Evolutionary conservation across 2,797 vertebrate species (phyloP), one percentile per base, ranked within the genome.

Genomic region (Cacajao melanocephalus): DNA sequence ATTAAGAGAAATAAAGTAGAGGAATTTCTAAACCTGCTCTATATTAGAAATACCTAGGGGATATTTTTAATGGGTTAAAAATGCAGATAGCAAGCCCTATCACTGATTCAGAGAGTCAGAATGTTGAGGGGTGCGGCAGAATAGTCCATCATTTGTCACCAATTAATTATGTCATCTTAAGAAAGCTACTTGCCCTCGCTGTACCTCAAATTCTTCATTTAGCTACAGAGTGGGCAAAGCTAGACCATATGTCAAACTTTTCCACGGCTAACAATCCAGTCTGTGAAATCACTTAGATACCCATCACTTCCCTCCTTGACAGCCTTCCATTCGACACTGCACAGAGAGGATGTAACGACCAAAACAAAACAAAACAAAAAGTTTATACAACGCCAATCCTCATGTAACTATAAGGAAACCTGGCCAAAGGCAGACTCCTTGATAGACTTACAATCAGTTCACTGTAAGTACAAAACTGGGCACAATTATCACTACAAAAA

Each of bases 21-120:
- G 33, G 33, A 44, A 95, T 52, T 89, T 36, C 75, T 57, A 72
- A 89, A 52, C 19, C 33, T 81, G 30, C 30, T 48, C 50, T n/a
- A 30, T 76, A 76, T 94, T 57, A 57, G 48, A 88, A 89, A 94
- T n/a, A 22, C 50, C 19, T 39, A 14, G 0, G 10, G 81, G 41
- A 55, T 30, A 28, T 72, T 73, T 90, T 73, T 14, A n/a, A 94
- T 94, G 75, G 48, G 76, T 81, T 50, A 70, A 75, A 93, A 83
- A 72, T 81, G n/a, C 14, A 93, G 28, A 57, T 36, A 61, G 2
- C 26, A n/a, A 36, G 48, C 41, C 46, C n/a, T 88, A 86, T 9
- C 55, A 50, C 15, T 52, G 78, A 46, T n/a, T 76, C 44, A 89
- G 46, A 72, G 20, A 86, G 83, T 76, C 14, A 30, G 75, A 88